Conservation (phyloP, 2,888 invertebrate genomes). For the Eugnorisma glareosa region DNA sequence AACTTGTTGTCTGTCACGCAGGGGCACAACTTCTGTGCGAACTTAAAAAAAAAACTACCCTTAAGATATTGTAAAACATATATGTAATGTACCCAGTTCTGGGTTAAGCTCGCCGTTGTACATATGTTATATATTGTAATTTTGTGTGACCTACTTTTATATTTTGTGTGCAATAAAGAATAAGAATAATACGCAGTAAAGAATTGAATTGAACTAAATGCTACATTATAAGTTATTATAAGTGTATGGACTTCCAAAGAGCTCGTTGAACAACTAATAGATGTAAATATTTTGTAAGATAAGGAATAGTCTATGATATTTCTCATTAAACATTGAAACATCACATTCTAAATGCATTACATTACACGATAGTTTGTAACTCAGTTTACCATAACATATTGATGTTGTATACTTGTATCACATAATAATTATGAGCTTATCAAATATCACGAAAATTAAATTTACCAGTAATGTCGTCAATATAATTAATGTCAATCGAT, state of each 20-base stretch:
- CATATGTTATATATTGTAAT: no score
- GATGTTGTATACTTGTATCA: constrained; percentile 14
- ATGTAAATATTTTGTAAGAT: constrained; percentile 25
- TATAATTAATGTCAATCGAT: constrained; percentile 4
- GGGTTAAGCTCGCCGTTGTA: no score
- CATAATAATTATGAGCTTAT: not conserved
- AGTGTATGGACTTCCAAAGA: constrained; percentile 19
- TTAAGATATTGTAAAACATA: not conserved
- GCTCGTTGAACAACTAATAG: constrained; percentile 7
- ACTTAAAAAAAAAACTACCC: not conserved
- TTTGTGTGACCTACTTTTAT: no score
- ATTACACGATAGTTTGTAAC: constrained; percentile 5
- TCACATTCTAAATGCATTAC: constrained; percentile 19
- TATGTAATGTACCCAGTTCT: no score
- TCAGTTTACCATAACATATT: not conserved
- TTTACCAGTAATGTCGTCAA: not conserved
- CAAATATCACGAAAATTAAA: not conserved
- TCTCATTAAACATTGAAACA: not conserved
- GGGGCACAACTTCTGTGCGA: not conserved
- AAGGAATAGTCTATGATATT: not conserved
- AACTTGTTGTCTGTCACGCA: not conserved
- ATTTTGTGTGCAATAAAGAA: no score
- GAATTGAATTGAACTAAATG: not conserved
- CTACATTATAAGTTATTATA: constrained; percentile 7
- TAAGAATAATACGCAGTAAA: not conserved